Conservation (phyloP, 2,797 vertebrate species). For the Catharus ustulatus region DNA sequence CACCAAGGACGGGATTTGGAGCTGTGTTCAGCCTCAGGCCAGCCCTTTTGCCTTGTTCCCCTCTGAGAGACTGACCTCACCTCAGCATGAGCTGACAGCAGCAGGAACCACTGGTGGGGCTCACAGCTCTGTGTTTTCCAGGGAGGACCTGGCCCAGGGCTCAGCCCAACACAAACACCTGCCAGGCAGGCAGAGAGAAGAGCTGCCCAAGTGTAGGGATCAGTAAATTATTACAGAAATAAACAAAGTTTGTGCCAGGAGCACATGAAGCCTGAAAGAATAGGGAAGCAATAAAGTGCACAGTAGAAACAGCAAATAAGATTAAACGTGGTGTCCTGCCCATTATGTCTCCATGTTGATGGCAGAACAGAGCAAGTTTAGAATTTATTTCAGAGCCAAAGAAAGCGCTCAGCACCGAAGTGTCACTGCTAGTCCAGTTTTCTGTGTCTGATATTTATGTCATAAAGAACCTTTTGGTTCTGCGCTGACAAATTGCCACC, state of each 20-base stretch:
- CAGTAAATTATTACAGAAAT: background rate
- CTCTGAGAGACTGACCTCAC: fast-evolving
- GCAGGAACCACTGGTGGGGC: background rate
- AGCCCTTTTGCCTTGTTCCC: no score
- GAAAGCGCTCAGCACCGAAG: conserved; percentile 17
- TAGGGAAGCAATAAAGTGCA: background rate
- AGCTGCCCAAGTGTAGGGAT: background rate
- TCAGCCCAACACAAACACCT: background rate
- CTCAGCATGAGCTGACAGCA: fast-evolving
- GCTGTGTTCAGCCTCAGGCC: background rate
- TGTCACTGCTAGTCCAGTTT: conserved; percentile 64
- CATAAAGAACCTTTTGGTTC: conserved; percentile 42
- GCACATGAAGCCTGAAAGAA: background rate
- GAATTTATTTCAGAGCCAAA: conserved; percentile 60
- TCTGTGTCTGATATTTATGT: conserved; percentile 42
- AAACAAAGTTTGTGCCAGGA: background rate
- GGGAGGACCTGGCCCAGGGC: background rate
- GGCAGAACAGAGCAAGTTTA: conserved; percentile 62
- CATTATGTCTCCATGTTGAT: conserved; percentile 38
- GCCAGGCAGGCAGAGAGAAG: background rate
- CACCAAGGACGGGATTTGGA: background rate
- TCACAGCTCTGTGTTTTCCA: fast-evolving
- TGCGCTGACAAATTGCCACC: background rate
- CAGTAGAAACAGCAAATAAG: conserved; percentile 50
- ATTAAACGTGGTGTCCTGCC: conserved; percentile 53